phyloP scores from a whole-genome alignment of 1,140 invertebrate genomes.

The Drosophila erecta region DNA sequence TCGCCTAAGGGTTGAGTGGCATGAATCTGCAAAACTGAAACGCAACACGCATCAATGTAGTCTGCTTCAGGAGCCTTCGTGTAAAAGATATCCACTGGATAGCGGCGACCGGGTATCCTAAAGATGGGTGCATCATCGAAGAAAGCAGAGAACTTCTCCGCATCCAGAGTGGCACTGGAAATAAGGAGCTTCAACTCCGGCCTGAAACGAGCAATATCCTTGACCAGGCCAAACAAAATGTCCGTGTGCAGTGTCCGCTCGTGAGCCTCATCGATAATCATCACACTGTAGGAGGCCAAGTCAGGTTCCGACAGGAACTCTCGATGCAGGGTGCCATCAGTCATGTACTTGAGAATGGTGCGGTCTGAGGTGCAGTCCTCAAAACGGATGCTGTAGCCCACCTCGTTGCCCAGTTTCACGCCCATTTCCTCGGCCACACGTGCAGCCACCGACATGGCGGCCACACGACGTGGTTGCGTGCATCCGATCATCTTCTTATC shows the following conservation, averaged over 20 bases:
- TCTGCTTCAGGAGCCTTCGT: slow-evolving; percentile 99
- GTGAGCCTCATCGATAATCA: slow-evolving; percentile 99
- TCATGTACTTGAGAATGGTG: slow-evolving; percentile 99
- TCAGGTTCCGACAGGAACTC: slow-evolving; percentile 99
- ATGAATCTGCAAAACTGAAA: slow-evolving; percentile 99
- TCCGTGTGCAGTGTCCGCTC: slow-evolving; percentile 99
- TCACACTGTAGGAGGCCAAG: slow-evolving; percentile 96
- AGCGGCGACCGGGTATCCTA: slow-evolving; percentile 95
- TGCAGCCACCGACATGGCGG: slow-evolving; percentile 99
- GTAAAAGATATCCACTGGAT: slow-evolving; percentile 97
- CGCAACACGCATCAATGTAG: slow-evolving; percentile 98
- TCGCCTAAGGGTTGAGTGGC: slow-evolving; percentile 97
- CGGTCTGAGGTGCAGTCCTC: slow-evolving; percentile 99
- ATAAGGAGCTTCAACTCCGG: slow-evolving; percentile 98
- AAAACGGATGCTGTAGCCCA: slow-evolving; percentile 99
- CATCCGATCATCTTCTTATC: slow-evolving; percentile 95
- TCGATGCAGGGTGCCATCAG: slow-evolving; percentile 98
- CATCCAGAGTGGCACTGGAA: slow-evolving; percentile 98
- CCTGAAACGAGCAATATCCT: slow-evolving; percentile 98
- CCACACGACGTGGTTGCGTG: slow-evolving; percentile 98
- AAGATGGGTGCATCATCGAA: slow-evolving; percentile 99
- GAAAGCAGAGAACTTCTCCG: slow-evolving; percentile 98
- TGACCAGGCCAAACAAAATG: slow-evolving; percentile 98
- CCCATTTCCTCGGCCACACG: slow-evolving; percentile 99
- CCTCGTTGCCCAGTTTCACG: slow-evolving; percentile 98